These are phyloP conservation scores for Myzus persicae DNA, from an alignment of 1,140 invertebrate genomes.

Conservation along the genomic window DNA sequence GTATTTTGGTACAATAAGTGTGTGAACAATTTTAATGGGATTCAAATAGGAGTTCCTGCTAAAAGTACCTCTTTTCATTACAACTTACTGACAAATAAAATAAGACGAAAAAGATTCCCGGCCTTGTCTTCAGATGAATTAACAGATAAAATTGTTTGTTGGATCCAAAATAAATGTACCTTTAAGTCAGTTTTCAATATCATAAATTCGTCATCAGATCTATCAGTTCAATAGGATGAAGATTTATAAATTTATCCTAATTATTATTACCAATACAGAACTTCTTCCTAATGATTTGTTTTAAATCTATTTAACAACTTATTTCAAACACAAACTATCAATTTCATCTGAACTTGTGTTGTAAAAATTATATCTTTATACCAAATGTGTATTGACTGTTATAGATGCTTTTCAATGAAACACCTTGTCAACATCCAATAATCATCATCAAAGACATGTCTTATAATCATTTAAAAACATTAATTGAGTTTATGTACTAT, in stretches of 20 bases:
- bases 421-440: conserved; percentile 89
- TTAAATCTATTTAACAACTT: background rate
- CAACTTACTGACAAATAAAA: no score
- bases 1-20: no score
- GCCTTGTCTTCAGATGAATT: no score
- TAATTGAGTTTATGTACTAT: conserved; percentile 93
- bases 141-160: no score
- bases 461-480: conserved; percentile 83
- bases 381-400: conserved; percentile 61
- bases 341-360: background rate
- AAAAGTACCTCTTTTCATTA: no score
- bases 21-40: no score
- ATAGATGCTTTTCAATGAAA: conserved; percentile 79
- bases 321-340: background rate
- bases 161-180: no score
- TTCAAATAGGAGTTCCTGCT: no score
- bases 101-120: no score
- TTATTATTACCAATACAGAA: background rate
- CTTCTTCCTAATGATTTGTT: background rate
- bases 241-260: background rate
- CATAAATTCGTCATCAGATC: no score
- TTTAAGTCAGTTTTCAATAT: no score
- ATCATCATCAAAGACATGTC: conserved; percentile 89
- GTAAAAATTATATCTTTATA: background rate
- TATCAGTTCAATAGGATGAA: background rate